phyloP scores from a whole-genome alignment of 2,888 invertebrate genomes.

The Chrysolina oricalcia region DNA sequence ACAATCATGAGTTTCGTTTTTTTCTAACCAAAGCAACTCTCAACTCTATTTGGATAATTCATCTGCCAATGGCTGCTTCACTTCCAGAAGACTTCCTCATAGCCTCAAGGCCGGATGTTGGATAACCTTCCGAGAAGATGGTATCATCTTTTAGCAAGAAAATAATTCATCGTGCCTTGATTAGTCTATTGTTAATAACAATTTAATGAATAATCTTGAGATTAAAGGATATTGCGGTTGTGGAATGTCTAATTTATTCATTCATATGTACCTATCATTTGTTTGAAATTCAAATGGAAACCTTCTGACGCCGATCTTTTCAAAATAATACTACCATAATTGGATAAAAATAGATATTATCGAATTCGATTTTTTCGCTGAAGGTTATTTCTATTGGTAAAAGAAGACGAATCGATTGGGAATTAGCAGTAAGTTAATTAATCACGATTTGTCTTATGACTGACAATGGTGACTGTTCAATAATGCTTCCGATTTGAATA shows the following conservation, averaged over 20 bases:
- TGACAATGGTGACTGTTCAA: not conserved
- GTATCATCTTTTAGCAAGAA: conserved; percentile 33
- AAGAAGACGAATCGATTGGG: not conserved
- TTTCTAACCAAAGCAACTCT: too few relatives aligned
- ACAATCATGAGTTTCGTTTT: too few relatives aligned
- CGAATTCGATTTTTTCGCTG: conserved; percentile 43
- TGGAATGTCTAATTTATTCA: conserved; percentile 52
- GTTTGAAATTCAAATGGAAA: conserved; percentile 38
- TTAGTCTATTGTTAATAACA: conserved; percentile 52
- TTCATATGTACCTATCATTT: conserved; percentile 40
- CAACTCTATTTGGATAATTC: too few relatives aligned
- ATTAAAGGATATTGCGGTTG: conserved; percentile 56
- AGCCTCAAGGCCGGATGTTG: conserved; percentile 36
- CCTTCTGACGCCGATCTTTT: conserved; percentile 34
- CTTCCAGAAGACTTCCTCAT: conserved; percentile 4
- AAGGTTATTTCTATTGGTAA: conserved; percentile 32
- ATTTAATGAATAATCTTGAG: conserved; percentile 51
- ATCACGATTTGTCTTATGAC: not conserved
- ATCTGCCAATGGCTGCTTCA: not conserved
- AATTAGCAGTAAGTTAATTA: not conserved
- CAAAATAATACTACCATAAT: conserved; percentile 52
- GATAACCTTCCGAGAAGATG: conserved; percentile 39
- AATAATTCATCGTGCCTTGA: conserved; percentile 46
- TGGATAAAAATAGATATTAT: conserved; percentile 54
- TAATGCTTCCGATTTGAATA: not conserved